Evolutionary conservation across 2,888 invertebrate species (phyloP), one percentile per base, ranked within the genome.

Genomic region (Nemotelus pantherinus): DNA sequence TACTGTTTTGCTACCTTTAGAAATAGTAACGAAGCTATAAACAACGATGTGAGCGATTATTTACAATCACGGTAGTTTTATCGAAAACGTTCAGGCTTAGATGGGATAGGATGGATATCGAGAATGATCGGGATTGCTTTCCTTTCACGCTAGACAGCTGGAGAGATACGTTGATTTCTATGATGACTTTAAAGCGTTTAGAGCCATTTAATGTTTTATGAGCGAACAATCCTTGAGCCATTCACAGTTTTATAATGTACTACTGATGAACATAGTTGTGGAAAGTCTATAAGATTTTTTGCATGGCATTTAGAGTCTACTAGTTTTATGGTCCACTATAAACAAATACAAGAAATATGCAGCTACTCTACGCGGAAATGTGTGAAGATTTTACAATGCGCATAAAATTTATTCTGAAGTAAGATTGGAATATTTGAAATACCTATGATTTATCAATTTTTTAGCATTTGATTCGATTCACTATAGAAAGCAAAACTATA

Each of bases 1-100:
- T 72, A 72, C 58, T 72, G 71, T 58, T 57, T 72, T 45, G 71
- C 71, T 72, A 72, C 71, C 45, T 25, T 68, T 50, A 44, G 25
- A 45, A 39, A 44, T 25, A n/a, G n/a, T n/a, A 39, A 39, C 25
- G 39, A 63, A 43, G 7, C 4, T 39, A 41, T 63, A 63, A 41
- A 41, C 63, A 25, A 58, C 50, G 50, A n/a, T 58, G n/a, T n/a
- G 43, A 9, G 63, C 43, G 63, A 63, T 63, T 10, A 63, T 63
- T 39, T 63, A 41, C 63, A 63, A 43, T 67, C 48, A 44, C 47
- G 25, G 67, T n/a, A 67, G 67, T 67, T 67, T 67, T 67, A 67
- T 67, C 50, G 67, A 47, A 47, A 43, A 43, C 48, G 48, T 67
- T 25, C 48, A 67, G n/a, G 25, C n/a, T 44, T 5, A 67, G 48